A percentile compares a stretch with the other conserved stretches of the same genome.
phyloP scores from a whole-genome alignment of 2,888 invertebrate genomes.

The Synergus gifuensis region DNA sequence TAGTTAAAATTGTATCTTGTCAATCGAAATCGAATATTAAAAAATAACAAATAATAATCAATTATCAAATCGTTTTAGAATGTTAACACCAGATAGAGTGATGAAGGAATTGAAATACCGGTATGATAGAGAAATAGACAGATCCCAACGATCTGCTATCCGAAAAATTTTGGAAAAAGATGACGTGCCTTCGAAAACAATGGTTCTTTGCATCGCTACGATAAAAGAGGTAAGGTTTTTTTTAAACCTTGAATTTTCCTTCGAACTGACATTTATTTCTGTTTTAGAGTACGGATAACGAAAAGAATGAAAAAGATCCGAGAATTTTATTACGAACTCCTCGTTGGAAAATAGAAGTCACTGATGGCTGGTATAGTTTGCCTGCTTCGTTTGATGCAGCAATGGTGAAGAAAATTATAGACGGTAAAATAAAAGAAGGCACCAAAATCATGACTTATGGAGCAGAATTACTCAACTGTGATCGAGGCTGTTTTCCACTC shows the following conservation, averaged over 20 bases:
- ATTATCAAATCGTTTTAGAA: constrained; percentile 55
- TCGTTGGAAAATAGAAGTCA: constrained; percentile 81
- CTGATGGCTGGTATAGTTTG: constrained; percentile 91
- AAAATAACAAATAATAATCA: not conserved
- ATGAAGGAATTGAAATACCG: constrained; percentile 88
- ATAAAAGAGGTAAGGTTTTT: constrained; percentile 75
- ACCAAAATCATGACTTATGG: constrained; percentile 85
- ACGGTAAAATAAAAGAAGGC: constrained; percentile 83
- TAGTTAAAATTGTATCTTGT: too few species aligned
- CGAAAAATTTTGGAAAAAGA: constrained; percentile 89
- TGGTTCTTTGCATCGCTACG: constrained; percentile 85
- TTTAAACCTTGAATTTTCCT: not conserved
- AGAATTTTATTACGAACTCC: constrained; percentile 46
- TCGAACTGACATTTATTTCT: constrained; percentile 4
- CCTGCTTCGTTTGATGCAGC: constrained; percentile 82
- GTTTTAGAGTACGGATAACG: constrained; percentile 63
- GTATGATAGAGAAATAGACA: constrained; percentile 87
- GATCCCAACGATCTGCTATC: constrained; percentile 84
- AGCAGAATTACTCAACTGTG: constrained; percentile 85
- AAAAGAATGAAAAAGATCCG: constrained; percentile 62
- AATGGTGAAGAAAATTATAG: constrained; percentile 80
- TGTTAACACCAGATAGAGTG: constrained; percentile 83
- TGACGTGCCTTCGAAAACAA: constrained; percentile 84
- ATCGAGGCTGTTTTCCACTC: constrained; percentile 86
- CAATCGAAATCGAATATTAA: not conserved